Conservation (phyloP, 2,888 invertebrate genomes). For the Lypha dubia region DNA sequence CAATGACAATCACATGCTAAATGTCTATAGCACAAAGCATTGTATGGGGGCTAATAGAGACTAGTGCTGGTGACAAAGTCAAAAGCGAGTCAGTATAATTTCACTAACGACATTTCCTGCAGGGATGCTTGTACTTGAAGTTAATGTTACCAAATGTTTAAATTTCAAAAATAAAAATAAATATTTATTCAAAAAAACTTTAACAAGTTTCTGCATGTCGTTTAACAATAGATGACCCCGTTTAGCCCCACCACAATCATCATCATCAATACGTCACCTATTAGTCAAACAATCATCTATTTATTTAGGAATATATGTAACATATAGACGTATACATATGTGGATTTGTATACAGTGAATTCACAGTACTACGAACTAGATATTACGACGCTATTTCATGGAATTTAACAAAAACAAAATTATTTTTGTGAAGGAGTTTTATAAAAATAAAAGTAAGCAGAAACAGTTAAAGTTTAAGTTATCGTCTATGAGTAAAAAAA, state of each 20-base stretch:
- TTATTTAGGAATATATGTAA: not conserved
- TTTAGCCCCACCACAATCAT: conserved; percentile 15
- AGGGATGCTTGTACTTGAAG: conserved; percentile 28
- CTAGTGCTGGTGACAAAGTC: too few relatives aligned
- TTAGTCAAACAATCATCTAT: not conserved
- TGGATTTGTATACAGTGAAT: not conserved
- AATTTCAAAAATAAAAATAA: not conserved
- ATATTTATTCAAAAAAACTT: not conserved
- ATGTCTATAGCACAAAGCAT: too few relatives aligned
- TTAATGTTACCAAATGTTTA: conserved; percentile 22
- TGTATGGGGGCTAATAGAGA: too few relatives aligned
- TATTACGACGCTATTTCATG: too few relatives aligned
- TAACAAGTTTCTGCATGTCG: conserved; percentile 13
- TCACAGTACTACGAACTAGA: not conserved
- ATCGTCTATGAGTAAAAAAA: too few relatives aligned
- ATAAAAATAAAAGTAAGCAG: too few relatives aligned
- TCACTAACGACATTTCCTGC: too few relatives aligned
- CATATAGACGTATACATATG: too few relatives aligned
- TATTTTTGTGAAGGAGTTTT: too few relatives aligned
- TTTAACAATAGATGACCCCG: conserved; percentile 40
- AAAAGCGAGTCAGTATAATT: too few relatives aligned
- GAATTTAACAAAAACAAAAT: not conserved
- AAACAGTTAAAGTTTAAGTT: too few relatives aligned
- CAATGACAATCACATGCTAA: too few relatives aligned
- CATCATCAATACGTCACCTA: conserved; percentile 34